These are phyloP conservation scores for Cataglyphis livida DNA, from an alignment of 2,888 invertebrate species.

Conservation along the genomic window DNA sequence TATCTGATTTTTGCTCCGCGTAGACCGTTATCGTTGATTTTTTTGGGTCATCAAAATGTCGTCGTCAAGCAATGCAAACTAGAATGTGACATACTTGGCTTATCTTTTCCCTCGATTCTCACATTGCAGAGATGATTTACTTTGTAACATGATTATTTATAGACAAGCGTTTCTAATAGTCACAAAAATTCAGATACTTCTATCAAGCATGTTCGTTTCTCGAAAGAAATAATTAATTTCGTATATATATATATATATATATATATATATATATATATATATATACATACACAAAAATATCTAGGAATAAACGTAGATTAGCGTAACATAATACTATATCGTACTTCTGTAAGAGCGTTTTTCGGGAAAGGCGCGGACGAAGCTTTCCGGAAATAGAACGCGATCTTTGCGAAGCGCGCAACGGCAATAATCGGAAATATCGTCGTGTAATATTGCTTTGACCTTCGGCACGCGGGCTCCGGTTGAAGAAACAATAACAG, in stretches of 20 bases:
- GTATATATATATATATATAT: conserved; percentile 37
- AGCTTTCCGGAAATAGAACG: conserved; percentile 14
- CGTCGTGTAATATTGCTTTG: conserved; percentile 41
- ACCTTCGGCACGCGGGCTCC: conserved; percentile 30
- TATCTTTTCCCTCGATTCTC: conserved; percentile 6
- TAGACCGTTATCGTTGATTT: conserved; percentile 5
- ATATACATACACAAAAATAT: conserved; percentile 27
- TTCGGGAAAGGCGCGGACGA: conserved; percentile 19
- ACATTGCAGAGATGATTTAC: neutral
- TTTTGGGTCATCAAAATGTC: conserved; percentile 8
- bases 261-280: conserved; percentile 38
- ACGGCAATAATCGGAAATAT: conserved; percentile 25
- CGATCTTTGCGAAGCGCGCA: conserved; percentile 14
- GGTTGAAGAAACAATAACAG: conserved; percentile 53
- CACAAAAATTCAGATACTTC: conserved; percentile 34
- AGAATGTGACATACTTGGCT: neutral
- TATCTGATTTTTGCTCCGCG: conserved; percentile 7
- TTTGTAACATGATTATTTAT: neutral
- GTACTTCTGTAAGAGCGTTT: conserved; percentile 41
- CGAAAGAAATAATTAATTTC: conserved; percentile 49
- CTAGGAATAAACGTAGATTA: conserved; percentile 42
- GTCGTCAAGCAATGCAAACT: conserved; percentile 10
- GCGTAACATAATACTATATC: conserved; percentile 42
- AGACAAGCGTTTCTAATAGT: neutral
- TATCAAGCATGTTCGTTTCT: conserved; percentile 33